Evolutionary conservation across 2,888 invertebrate genomes (phyloP).

Genomic region (Acleris laterana): DNA sequence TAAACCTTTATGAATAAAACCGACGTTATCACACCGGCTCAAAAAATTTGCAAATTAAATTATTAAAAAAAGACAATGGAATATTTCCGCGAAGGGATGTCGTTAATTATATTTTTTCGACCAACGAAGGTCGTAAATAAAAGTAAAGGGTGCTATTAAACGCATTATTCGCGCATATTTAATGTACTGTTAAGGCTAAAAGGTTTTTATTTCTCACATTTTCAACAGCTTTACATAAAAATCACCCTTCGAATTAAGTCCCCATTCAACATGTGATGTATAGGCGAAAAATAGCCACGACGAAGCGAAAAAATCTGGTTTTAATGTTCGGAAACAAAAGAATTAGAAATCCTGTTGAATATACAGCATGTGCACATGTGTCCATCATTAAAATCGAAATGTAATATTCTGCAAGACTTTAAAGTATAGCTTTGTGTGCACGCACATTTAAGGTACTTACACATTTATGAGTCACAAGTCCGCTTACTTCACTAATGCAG

Average conservation of each 20-base stretch:
- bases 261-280: conserved; percentile 69
- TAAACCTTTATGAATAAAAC: conserved; percentile 8
- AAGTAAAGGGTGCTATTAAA: conserved; percentile 82
- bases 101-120: conserved; percentile 79
- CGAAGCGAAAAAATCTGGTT: conserved; percentile 35
- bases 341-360: conserved; percentile 16
- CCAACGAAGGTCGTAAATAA: conserved; percentile 75
- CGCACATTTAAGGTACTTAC: background rate
- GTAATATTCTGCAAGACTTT: background rate
- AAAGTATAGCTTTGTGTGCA: background rate
- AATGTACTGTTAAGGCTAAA: conserved; percentile 81
- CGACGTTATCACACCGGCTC: conserved; percentile 9
- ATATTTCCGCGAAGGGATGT: conserved; percentile 65
- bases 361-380: conserved; percentile 9
- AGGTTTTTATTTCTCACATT: conserved; percentile 72
- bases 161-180: conserved; percentile 82
- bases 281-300: conserved; percentile 49
- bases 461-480: conserved; percentile 20
- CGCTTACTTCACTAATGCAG: conserved; percentile 20
- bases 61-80: conserved; percentile 71
- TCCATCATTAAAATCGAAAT: conserved; percentile 3
- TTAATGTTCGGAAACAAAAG: conserved; percentile 24
- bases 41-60: conserved; percentile 52
- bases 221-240: conserved; percentile 76
- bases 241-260: conserved; percentile 69